These are phyloP conservation scores for Cryptotis parvus DNA, from an alignment of 2,113 vertebrate species.

Conservation along the genomic window DNA sequence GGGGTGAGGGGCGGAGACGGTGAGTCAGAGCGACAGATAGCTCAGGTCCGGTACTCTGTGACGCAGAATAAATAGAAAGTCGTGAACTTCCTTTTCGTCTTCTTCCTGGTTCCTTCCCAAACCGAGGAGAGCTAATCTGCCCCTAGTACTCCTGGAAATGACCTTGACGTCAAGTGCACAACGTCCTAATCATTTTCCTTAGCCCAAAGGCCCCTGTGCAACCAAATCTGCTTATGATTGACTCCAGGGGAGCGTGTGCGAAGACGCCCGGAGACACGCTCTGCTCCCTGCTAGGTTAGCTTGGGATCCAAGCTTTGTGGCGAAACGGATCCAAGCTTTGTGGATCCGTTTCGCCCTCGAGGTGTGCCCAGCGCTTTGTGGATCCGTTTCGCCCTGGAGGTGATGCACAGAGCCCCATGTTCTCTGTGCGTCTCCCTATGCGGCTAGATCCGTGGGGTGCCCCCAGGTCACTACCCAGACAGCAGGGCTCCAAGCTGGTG, in stretches of 20 bases:
- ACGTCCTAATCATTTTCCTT: not conserved
- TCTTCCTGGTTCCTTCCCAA: not conserved
- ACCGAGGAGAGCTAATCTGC: not conserved
- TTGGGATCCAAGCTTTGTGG: no score
- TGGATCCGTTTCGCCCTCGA: no score
- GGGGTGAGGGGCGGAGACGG: not conserved
- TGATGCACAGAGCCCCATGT: no score
- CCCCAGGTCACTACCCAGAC: not conserved
- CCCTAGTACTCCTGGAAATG: not conserved
- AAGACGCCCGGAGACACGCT: not conserved
- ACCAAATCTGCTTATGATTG: not conserved
- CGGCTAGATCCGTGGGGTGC: not conserved
- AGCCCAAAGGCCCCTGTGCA: not conserved
- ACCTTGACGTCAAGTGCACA: not conserved
- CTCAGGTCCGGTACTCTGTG: not conserved
- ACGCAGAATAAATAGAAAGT: not conserved
- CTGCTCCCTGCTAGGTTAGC: not conserved
- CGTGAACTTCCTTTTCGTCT: not conserved
- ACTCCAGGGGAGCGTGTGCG: not conserved
- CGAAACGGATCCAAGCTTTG: no score
- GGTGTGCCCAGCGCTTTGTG: not conserved
- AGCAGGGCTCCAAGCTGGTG: not conserved
- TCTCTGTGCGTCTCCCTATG: no score
- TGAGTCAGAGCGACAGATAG: not conserved
- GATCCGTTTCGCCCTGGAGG: no score